These are phyloP conservation scores for Pinctada fucata DNA, from an alignment of 2,888 invertebrate genomes.

Conservation along the genomic window DNA sequence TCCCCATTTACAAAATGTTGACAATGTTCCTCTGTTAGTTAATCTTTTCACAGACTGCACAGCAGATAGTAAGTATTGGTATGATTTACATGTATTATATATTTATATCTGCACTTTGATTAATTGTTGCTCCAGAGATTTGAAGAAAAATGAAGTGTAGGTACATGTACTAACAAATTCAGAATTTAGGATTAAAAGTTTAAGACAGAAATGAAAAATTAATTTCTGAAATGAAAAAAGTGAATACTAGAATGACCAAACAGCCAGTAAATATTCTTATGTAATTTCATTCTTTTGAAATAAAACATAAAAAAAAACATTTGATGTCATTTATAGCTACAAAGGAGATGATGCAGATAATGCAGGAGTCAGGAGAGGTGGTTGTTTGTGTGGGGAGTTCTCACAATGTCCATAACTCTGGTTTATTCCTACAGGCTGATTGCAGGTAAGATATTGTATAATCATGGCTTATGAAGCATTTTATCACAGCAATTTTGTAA, in stretches of 20 bases:
- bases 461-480: too few relatives aligned
- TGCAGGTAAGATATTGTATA: conserved; percentile 65
- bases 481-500: too few relatives aligned
- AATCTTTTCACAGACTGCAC: conserved; percentile 98
- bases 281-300: background rate
- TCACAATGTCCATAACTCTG: conserved; percentile 92
- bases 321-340: conserved; percentile 85
- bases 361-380: conserved; percentile 97
- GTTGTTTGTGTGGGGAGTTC: conserved; percentile 94
- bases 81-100: background rate
- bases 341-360: conserved; percentile 90
- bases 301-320: too few relatives aligned
- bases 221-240: background rate
- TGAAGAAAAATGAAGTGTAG: too few relatives aligned
- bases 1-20: conserved; percentile 95
- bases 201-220: background rate
- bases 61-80: conserved; percentile 79
- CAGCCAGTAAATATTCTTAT: background rate
- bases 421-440: conserved; percentile 95
- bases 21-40: conserved; percentile 97
- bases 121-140: too few relatives aligned
- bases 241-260: too few relatives aligned
- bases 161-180: background rate
- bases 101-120: background rate
- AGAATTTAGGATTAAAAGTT: background rate